Base-by-base conservation (phyloP, 2,797 vertebrate genomes). In the Atherinosoma microstoma region DNA sequence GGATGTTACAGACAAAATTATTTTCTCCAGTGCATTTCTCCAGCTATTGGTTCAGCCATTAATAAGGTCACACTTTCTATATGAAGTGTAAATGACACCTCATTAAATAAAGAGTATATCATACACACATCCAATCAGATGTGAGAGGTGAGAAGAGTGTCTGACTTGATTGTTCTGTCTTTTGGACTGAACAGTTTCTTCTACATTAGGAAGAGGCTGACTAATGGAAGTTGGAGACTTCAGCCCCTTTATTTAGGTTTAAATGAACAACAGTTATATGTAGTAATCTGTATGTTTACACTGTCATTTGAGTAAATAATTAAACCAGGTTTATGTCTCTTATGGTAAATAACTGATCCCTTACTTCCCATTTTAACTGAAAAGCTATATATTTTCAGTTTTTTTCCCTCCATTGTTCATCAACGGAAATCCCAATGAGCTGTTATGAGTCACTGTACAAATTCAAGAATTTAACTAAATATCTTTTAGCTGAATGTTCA, bases 11-110 rank as follows among this genome's bases (percentile, higher is more conserved):
- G 67, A 22, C 57, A 67, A 71, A 80, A 78, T 70, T 61, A 76
- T 64, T 72, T 81, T 82, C 70, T 58, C 18, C 58, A 57, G 62
- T 70, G 65, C 82, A 58, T 61, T 67, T 76, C 79, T 88, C 76
- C 68, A 54, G 76, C 76, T 83, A 65, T 79, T 57, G 73, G 72
- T 71, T 88, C 83, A 71, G 65, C 82, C 87, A 83, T 88, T 93
- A 92, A 94, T 92, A 94, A 94, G 93, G 92, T 93, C 91, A 91
- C 79, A 89, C 78, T 88, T 91, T 90, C 88, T 91, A 82, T 88
- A 88, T 90, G 87, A 92, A 87, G 86, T 83, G 82, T 90, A 91
- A 91, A 92, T 91, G 92, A 91, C 88, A 91, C 86, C 90, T 93
- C 88, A 91, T 94, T 92, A 94, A 87, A 75, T 89, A 63, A 84